These are phyloP conservation scores for Takifugu flavidus DNA, from an alignment of 2,113 vertebrate species.

Conservation along the genomic window DNA sequence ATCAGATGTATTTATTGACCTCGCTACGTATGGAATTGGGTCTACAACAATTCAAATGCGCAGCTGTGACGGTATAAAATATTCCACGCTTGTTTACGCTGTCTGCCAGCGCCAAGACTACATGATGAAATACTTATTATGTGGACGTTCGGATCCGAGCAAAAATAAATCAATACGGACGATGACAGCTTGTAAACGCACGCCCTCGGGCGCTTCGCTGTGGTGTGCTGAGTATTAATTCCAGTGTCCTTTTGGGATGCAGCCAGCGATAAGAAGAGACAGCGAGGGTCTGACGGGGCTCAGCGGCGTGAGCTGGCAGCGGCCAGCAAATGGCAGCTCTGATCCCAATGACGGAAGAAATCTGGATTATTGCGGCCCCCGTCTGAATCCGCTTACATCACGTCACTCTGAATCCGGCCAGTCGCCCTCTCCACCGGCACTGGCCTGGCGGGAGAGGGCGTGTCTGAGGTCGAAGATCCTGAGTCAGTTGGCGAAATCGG, in stretches of 20 bases:
- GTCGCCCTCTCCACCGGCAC: constrained; percentile 23
- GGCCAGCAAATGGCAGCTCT: constrained; percentile 34
- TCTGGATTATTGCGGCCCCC: constrained; percentile 60
- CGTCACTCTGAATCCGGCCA: constrained; percentile 26
- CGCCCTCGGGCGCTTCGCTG: constrained; percentile 23
- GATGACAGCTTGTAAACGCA: constrained; percentile 34
- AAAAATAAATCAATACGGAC: constrained; percentile 37
- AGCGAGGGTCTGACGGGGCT: constrained; percentile 24
- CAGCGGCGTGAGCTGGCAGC: constrained; percentile 24
- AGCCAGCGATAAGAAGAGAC: constrained; percentile 35
- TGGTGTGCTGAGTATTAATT: constrained; percentile 46
- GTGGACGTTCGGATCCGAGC: constrained; percentile 34
- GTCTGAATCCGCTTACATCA: constrained; percentile 64
- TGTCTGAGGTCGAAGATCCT: not conserved
- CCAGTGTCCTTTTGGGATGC: constrained; percentile 18
- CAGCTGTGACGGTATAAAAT: no score
- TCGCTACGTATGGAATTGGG: no score
- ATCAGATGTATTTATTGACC: no score
- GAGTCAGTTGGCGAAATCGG: not conserved
- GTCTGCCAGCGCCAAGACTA: no score
- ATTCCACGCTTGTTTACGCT: no score
- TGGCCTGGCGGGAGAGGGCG: constrained; percentile 2
- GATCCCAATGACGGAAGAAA: constrained; percentile 53
- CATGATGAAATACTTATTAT: not conserved
- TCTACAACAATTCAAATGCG: no score